These are phyloP conservation scores for Ctenoplectra terminalis DNA, from an alignment of 1,140 invertebrate genomes.

Conservation along the genomic window DNA sequence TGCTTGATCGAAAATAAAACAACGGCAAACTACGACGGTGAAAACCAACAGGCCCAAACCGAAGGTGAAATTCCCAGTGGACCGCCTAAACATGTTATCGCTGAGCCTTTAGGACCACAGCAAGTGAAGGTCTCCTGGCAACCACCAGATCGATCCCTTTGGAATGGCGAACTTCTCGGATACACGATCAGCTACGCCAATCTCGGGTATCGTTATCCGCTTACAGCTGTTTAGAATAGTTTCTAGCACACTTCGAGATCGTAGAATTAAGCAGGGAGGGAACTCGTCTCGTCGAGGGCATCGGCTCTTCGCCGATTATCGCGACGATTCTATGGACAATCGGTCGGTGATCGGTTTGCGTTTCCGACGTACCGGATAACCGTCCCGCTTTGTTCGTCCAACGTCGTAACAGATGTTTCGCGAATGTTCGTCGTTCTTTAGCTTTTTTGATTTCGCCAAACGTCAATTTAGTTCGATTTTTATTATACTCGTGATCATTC, in stretches of 20 bases:
- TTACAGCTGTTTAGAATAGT: slow-evolving; percentile 60
- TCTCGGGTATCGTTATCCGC: slow-evolving; percentile 75
- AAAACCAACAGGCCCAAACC: slow-evolving; percentile 81
- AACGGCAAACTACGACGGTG: background rate
- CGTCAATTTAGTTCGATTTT: background rate
- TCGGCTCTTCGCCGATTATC: slow-evolving; percentile 24
- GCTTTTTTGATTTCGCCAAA: background rate
- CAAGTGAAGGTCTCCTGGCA: slow-evolving; percentile 85
- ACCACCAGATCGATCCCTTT: slow-evolving; percentile 84
- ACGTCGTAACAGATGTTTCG: no score
- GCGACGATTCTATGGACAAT: slow-evolving; percentile 25
- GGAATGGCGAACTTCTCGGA: slow-evolving; percentile 86
- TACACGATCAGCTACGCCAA: slow-evolving; percentile 86
- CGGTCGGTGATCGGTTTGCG: slow-evolving; percentile 26
- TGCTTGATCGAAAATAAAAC: background rate
- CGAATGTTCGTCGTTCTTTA: background rate
- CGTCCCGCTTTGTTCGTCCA: background rate
- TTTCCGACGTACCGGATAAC: background rate
- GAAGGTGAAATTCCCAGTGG: slow-evolving; percentile 86
- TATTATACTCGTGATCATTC: background rate
- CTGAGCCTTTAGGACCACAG: slow-evolving; percentile 84
- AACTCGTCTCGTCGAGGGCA: background rate
- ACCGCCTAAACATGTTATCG: slow-evolving; percentile 84
- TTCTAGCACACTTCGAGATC: slow-evolving; percentile 27
- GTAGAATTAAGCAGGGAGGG: slow-evolving; percentile 9